Percentiles rank a stretch among this genome's conserved stretches.
Evolutionary conservation across 2,113 vertebrate genomes (phyloP).

Genomic region (Pseudorhombus dupliciocellatus): DNA sequence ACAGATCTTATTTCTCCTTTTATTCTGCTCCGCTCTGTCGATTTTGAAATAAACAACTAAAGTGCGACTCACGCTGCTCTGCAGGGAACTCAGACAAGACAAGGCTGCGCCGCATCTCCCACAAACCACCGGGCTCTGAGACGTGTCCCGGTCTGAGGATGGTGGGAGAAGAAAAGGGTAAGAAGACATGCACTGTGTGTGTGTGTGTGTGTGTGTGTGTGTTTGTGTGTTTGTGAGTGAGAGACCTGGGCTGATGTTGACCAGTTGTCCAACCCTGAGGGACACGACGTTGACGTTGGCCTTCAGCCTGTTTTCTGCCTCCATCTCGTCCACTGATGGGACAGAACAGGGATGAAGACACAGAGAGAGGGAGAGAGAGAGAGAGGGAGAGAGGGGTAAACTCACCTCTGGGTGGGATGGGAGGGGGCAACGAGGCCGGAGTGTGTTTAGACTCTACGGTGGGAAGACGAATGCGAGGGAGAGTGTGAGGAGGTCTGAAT

Average conservation of each 20-base stretch:
- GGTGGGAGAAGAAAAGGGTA: not conserved
- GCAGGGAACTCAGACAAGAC: constrained; percentile 65
- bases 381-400: not conserved
- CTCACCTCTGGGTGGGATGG: constrained; percentile 62
- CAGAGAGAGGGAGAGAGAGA: not conserved
- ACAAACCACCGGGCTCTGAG: constrained; percentile 72
- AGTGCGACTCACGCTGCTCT: constrained; percentile 60
- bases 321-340: constrained; percentile 44
- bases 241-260: constrained; percentile 71
- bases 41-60: too few relatives aligned
- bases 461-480: constrained; percentile 21
- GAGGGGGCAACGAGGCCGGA: constrained; percentile 33
- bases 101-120: constrained; percentile 71
- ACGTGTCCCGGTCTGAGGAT: constrained; percentile 57
- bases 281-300: constrained; percentile 79
- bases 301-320: constrained; percentile 35
- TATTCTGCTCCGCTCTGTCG: not conserved
- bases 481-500: constrained; percentile 13
- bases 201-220: not conserved
- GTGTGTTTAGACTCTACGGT: not conserved
- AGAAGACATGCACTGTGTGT: not conserved
- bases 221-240: not conserved
- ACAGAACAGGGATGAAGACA: not conserved
- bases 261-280: constrained; percentile 68
- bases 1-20: not conserved